Evolutionary conservation across 2,888 invertebrate species (phyloP), one percentile per base, ranked within the genome.

Genomic region (Atrina japonica): DNA sequence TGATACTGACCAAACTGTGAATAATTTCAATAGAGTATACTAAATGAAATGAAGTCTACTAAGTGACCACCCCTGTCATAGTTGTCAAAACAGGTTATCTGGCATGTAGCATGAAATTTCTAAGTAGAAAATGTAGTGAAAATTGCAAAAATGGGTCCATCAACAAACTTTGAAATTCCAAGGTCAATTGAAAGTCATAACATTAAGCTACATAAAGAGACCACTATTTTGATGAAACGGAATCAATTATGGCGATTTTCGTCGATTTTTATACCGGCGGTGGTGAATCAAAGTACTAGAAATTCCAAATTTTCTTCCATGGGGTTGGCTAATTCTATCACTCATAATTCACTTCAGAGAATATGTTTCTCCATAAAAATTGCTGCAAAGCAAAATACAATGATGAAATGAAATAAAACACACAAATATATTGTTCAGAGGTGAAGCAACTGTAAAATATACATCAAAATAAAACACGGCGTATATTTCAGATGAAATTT

Each of bases 61-160:
- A 5, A 16, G 11, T 5, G 6, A 35, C 35, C 35, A 35, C 11
- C 35, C 35, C 35, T 35, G 35, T 5, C 35, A 35, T 11, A 35
- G 35, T 11, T 35, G 11, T 35, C 11, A 11, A 35, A 5, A 35
- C 35, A 35, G 5, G 35, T 11, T 35, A 7, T 35, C 35, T 35
- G 35, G 11, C 6, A 5, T 7, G 5, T 35, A 35, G 5, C 35
- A 7, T 5, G 35, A 35, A 35, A 35, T 35, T 35, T 21, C 61
- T 61, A 61, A 61, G 61, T 61, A 56, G 47, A 65, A 72, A 75
- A 72, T 71, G 30, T 70, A 61, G 71, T 65, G 58, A 80, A 86
- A 82, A 75, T 86, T 82, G 76, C 80, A 75, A 86, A 87, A 86
- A 86, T 81, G 87, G 86, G 87, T 82, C 83, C 85, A 77, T 66